Base-by-base conservation (phyloP, 2,113 vertebrate species). In the Mus spicilegus region DNA sequence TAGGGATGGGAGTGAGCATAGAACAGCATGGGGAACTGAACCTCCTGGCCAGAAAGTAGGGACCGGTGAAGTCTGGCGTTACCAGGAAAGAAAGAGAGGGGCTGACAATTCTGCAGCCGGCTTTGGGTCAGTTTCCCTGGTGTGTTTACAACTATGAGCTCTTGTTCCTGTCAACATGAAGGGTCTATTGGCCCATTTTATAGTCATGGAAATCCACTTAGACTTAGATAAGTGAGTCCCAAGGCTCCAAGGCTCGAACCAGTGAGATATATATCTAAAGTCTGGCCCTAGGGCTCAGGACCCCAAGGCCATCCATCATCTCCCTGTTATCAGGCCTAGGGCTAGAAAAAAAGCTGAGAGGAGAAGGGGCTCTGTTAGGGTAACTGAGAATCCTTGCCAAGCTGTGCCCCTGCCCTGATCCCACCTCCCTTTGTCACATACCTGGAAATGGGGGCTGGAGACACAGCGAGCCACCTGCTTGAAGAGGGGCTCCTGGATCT, bases 361-460 rank as follows among this genome's bases (percentile, higher is more conserved):
- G 30, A 17, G n/a, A 94, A 58, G 67, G 63, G 65, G 26, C 73
- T 46, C 22, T 54, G 72, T 63, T 12, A 3, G 61, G 63, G n/a
- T 12, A 30, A 65, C 82, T 56, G 51, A 56, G 56, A 72, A 46
- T 30, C n/a, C 76, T n/a, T 61, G 16, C 75, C n/a, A 30, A 26
- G 17, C 87, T 78, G 14, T 1, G 5, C 10, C 56, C 65, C 7
- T 1, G 63, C 42, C 56, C 77, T 14, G 17, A 16, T 36, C 10
- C 33, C 17, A 10, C 72, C 56, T 2, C 5, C 30, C 7, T 65
- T 49, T 1, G 2, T 20, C 46, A 75, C 87, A 14, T 93, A 99
- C 99, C 99, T 99, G 99, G 98, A 99, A 99, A 97, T 99, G 99
- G 96, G 99, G 99, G 98, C 99, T 99, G 98, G 99, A 99, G 96